Evolutionary conservation across 1,140 invertebrate species (phyloP).

Genomic region (Rhagoletis pomonella): DNA sequence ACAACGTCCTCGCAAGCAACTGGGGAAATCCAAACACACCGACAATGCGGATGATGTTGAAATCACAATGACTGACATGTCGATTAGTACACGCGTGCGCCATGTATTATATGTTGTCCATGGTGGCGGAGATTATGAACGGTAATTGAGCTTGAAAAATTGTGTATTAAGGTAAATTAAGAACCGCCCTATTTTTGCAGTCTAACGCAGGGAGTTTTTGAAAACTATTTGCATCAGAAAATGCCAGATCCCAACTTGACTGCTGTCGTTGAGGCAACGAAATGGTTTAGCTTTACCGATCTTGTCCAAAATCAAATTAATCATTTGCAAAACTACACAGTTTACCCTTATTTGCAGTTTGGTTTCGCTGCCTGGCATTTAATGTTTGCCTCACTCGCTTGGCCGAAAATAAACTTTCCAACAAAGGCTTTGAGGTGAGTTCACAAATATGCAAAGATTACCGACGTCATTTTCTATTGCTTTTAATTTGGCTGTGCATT

Average conservation of each 20-base stretch:
- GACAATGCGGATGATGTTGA: slow-evolving; percentile 59
- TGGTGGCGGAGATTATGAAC: slow-evolving; percentile 87
- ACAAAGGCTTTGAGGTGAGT: slow-evolving; percentile 85
- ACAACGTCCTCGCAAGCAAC: slow-evolving; percentile 70
- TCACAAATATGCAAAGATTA: too few relatives aligned
- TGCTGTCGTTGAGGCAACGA: slow-evolving; percentile 80
- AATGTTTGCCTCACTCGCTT: slow-evolving; percentile 81
- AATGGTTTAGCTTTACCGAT: slow-evolving; percentile 91
- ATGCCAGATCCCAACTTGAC: slow-evolving; percentile 82
- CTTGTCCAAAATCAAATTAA: slow-evolving; percentile 80
- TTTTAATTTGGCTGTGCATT: background rate
- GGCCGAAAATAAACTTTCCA: slow-evolving; percentile 88
- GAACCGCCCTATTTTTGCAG: slow-evolving; percentile 61
- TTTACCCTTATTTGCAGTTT: slow-evolving; percentile 86
- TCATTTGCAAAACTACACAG: slow-evolving; percentile 84
- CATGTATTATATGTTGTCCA: slow-evolving; percentile 81
- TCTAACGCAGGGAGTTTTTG: slow-evolving; percentile 86
- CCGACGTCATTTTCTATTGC: too few relatives aligned
- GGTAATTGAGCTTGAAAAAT: slow-evolving; percentile 74
- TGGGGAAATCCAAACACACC: slow-evolving; percentile 56
- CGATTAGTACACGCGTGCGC: slow-evolving; percentile 74
- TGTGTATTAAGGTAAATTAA: too few relatives aligned
- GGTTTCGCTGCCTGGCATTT: slow-evolving; percentile 88
- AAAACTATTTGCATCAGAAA: slow-evolving; percentile 88
- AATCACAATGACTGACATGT: slow-evolving; percentile 73